Conservation (phyloP, 2,888 invertebrate genomes). For the Aethes cnicana region DNA sequence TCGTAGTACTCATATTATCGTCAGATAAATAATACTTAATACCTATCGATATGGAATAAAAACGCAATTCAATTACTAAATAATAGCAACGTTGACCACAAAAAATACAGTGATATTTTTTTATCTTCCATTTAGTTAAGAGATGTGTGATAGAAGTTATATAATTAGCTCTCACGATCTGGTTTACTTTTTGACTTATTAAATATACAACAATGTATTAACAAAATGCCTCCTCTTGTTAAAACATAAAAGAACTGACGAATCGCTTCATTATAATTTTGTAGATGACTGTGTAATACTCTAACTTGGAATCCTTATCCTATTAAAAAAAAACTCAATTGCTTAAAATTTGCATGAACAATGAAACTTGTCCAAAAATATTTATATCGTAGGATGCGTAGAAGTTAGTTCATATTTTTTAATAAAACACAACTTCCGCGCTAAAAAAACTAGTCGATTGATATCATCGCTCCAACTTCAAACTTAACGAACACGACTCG, state of each 20-base stretch:
- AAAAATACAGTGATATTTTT: too few relatives aligned
- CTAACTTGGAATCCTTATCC: too few relatives aligned
- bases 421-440: constrained; percentile 50
- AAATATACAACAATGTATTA: too few relatives aligned
- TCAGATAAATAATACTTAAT: too few relatives aligned
- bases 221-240: too few relatives aligned
- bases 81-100: constrained; percentile 10
- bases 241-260: too few relatives aligned
- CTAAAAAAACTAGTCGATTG: constrained; percentile 51
- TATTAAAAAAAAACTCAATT: constrained; percentile 17
- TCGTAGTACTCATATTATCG: neutral
- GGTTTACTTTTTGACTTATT: constrained; percentile 14
- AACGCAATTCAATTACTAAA: constrained; percentile 7
- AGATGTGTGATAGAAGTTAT: constrained; percentile 13
- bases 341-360: constrained; percentile 8
- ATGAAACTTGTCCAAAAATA: constrained; percentile 25
- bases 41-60: too few relatives aligned
- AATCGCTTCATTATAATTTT: too few relatives aligned
- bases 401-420: constrained; percentile 44
- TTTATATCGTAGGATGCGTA: constrained; percentile 34
- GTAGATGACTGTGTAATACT: too few relatives aligned
- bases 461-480: constrained; percentile 51
- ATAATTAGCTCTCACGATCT: constrained; percentile 23
- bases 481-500: constrained; percentile 35
- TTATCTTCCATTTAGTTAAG: constrained; percentile 11